Evolutionary conservation across 2,888 invertebrate genomes (phyloP), one percentile per base, ranked within the genome.

Genomic region (Silvanus unidentatus): DNA sequence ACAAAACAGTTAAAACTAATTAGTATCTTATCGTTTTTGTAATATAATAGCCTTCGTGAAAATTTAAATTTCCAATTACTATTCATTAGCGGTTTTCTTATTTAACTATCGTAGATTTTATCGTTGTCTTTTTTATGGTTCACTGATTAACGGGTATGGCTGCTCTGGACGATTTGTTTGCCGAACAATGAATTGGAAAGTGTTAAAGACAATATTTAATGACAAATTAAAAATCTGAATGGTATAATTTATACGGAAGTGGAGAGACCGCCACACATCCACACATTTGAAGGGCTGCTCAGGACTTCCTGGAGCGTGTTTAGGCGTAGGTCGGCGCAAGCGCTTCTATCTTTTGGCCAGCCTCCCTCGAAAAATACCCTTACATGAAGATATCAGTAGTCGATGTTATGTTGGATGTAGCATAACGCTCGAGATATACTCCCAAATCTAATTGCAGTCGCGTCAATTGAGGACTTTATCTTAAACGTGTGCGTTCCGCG

Each of bases 241-340:
- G 50, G 37, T 16, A 32, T 43, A 53, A 53, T 50, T 51, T 46
- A 44, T 40, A 44, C 43, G 40, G 46, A 47, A 41, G 45, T 48
- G 40, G 10, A 35, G 48, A 32, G 22, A 22, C 22, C 22, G 8
- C 22, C 22, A 22, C 22, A 22, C 8, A 22, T 22, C 3, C 22
- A 22, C 40, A 39, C 42, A 44, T 41, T 40, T 42, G 42, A 49
- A 42, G 49, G 49, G 47, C 50, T 52, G 56, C 52, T 53, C 50
- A 53, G 50, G 43, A 47, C 51, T 37, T 37, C 37, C 37, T 37
- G 37, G 37, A 37, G 37, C 16, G 37, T 12, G 37, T 37, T 56
- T 58, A 61, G 62, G 58, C 58, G 60, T 60, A 54, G 57, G 57
- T 59, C 60, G 59, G 60, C 62, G 60, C 59, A 54, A 50, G 60